Percentiles rank a stretch among this genome's conserved stretches.
These are phyloP conservation scores for Lepilemur ruficaudatus DNA, from an alignment of 2,797 vertebrate species.

Conservation along the genomic window DNA sequence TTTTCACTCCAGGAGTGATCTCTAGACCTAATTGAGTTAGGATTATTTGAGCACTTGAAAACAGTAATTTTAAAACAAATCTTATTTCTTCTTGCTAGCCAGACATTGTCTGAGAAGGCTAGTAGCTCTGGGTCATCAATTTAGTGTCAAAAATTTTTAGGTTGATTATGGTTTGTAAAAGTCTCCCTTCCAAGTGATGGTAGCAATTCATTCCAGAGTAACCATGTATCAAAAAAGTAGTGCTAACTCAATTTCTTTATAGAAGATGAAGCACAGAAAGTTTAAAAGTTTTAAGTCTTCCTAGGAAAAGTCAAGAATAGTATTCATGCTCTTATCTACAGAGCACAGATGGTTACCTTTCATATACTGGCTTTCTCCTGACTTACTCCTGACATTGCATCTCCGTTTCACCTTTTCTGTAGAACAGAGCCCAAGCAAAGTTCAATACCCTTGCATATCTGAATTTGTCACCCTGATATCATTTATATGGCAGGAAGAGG, in stretches of 20 bases:
- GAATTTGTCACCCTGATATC: background rate
- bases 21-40: background rate
- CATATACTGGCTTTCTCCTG: slow-evolving; percentile 19
- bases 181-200: background rate
- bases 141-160: slow-evolving; percentile 15
- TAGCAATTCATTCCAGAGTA: background rate
- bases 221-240: background rate
- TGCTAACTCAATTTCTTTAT: background rate
- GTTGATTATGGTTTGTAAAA: background rate
- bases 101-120: background rate
- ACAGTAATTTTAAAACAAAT: background rate
- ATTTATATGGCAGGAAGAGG: background rate
- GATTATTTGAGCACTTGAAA: slow-evolving; percentile 20
- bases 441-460: background rate
- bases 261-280: background rate
- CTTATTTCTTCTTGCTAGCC: slow-evolving; percentile 19
- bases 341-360: slow-evolving; percentile 1
- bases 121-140: background rate
- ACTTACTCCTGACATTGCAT: background rate
- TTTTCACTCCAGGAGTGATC: background rate
- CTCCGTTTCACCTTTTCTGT: slow-evolving; percentile 11
- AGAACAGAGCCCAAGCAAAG: slow-evolving; percentile 16
- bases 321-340: slow-evolving; percentile 1
- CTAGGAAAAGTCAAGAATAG: background rate
- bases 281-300: slow-evolving; percentile 36